Base-by-base conservation (phyloP, 2,888 invertebrate species). In the Cabera pusaria region DNA sequence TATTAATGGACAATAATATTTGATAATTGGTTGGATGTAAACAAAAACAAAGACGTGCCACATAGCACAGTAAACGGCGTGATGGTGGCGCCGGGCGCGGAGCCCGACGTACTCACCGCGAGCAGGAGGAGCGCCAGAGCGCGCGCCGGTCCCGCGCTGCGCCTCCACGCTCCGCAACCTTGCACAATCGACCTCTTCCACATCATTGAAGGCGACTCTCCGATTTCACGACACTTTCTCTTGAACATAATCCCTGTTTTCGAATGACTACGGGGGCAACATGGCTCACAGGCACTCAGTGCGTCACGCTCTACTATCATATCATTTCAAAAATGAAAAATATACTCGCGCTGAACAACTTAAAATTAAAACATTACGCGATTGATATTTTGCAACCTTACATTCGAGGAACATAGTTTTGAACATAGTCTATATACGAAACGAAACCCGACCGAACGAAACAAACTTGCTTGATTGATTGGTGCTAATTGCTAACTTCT, bases 131-230 rank as follows among this genome's bases (percentile, higher is more conserved):
- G 59, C 46, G 64, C 64, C 54, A 80, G 63, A 41, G 65, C 64
- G 64, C 72, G 61, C 43, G 65, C 64, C 64, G 72, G 66, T 60
- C 69, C 62, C 63, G 59, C 54, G 36, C 60, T 41, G 42, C 64
- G 58, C 59, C 68, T 65, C 54, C 61, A 56, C 64, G 50, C 45
- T 56, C 64, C 58, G 65, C 37, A 39, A 42, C 50, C 61, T 87
- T 86, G 87, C 87, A 83, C 86, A 86, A 86, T 81, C 81, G 81
- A 78, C 84, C 82, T 85, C 85, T 82, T 86, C 87, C 86, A 87
- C 87, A 85, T 87, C 85, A 86, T 77, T 81, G 85, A 82, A 85
- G 84, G 83, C 77, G 65, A 84, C 74, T 78, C 77, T 74, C 62
- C 61, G 80, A 83, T 82, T 83, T 85, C 84, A 82, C 72, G 81